phyloP scores from a whole-genome alignment of 1,140 invertebrate species.

The Hypothenemus hampei region DNA sequence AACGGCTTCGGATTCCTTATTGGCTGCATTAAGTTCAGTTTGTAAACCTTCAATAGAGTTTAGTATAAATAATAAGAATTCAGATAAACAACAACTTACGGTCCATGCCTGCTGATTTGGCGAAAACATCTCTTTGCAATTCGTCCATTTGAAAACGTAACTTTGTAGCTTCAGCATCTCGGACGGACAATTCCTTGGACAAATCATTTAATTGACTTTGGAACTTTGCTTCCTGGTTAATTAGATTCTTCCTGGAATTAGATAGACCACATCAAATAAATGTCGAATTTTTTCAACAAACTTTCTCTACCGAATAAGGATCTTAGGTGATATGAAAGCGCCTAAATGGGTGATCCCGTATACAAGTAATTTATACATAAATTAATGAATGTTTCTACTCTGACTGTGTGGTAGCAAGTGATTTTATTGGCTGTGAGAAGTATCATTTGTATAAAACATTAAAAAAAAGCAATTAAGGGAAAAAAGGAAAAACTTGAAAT shows the following conservation, averaged over 20 bases:
- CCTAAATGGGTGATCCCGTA: neutral
- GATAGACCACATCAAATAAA: neutral
- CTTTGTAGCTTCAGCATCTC: constrained; percentile 51
- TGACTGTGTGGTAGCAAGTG: neutral
- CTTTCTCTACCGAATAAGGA: neutral
- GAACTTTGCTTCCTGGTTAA: constrained; percentile 51
- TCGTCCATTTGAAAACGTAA: constrained; percentile 51
- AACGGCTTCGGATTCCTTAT: constrained; percentile 53
- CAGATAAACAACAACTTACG: constrained; percentile 44
- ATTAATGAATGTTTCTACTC: neutral
- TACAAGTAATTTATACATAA: constrained; percentile 16
- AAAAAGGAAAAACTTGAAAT: neutral
- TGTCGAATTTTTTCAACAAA: neutral
- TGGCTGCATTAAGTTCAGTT: constrained; percentile 51
- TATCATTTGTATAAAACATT: neutral
- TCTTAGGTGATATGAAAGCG: neutral
- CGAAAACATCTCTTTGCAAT: constrained; percentile 50
- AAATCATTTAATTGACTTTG: constrained; percentile 51
- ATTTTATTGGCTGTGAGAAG: neutral
- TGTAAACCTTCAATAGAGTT: constrained; percentile 52
- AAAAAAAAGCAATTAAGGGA: neutral
- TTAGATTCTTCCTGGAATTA: constrained; percentile 49
- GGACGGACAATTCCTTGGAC: constrained; percentile 46
- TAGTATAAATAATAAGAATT: constrained; percentile 1
- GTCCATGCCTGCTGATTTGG: constrained; percentile 53